Evolutionary conservation across 2,888 invertebrate genomes (phyloP).

Genomic region (Coenonympha arcania): DNA sequence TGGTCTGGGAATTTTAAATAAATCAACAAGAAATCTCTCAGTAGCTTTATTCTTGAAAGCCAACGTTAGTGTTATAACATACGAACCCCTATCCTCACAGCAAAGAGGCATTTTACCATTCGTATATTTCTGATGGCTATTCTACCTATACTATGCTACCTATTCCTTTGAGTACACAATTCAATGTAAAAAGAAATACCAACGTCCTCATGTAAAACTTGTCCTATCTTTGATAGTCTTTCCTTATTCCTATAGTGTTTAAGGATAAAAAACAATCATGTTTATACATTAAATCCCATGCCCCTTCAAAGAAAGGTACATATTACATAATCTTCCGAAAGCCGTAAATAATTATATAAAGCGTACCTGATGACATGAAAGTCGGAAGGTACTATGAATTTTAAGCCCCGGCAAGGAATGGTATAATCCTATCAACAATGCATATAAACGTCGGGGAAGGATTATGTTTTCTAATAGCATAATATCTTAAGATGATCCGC

Average conservation of each 20-base stretch:
- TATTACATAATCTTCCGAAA: background rate
- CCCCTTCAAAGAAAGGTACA: too few species aligned
- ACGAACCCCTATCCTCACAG: background rate
- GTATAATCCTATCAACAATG: slow-evolving; percentile 21
- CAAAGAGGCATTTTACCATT: background rate
- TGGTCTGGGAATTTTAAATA: slow-evolving; percentile 2
- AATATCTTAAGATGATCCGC: slow-evolving; percentile 17
- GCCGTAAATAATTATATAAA: background rate
- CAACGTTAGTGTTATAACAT: background rate
- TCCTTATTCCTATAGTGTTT: too few species aligned
- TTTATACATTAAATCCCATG: too few species aligned
- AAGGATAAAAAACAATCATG: too few species aligned
- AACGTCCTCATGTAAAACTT: too few species aligned
- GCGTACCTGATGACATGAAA: background rate
- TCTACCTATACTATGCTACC: too few species aligned
- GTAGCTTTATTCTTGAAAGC: slow-evolving; percentile 1
- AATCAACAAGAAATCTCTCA: slow-evolving; percentile 1
- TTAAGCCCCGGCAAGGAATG: slow-evolving; percentile 13
- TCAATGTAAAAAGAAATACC: too few species aligned
- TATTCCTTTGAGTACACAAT: too few species aligned
- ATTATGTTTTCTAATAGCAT: slow-evolving; percentile 14
- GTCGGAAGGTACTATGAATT: background rate
- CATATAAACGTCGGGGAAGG: slow-evolving; percentile 13
- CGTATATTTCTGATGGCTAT: too few species aligned
- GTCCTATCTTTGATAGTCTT: too few species aligned